A percentile compares a stretch with the other conserved stretches of the same genome.
These are phyloP conservation scores for Oreortyx pictus DNA, from an alignment of 2,797 vertebrate genomes.

Conservation along the genomic window DNA sequence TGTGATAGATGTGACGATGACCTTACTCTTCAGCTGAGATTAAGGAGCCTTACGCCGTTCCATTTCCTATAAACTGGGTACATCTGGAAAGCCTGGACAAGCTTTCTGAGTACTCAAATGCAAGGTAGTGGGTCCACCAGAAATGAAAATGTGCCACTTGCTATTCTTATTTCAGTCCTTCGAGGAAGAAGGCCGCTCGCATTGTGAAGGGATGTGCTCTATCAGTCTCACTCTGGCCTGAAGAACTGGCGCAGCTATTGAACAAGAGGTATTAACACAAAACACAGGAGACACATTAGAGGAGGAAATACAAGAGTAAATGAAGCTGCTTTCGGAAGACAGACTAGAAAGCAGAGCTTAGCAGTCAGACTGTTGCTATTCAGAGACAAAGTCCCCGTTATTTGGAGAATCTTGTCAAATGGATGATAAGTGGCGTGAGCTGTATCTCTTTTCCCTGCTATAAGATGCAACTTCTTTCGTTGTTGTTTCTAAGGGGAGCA, in stretches of 20 bases:
- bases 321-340: not conserved
- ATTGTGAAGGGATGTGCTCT: rapidly evolving
- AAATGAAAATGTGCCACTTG: not conserved
- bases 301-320: not conserved
- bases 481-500: not conserved
- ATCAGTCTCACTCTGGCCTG: not conserved
- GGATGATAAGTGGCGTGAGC: not conserved
- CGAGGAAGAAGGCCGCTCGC: not conserved
- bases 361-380: not conserved
- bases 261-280: not conserved
- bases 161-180: not conserved
- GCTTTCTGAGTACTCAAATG: not conserved
- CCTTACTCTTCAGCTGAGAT: not conserved
- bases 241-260: not conserved
- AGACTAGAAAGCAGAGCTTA: constrained; percentile 6
- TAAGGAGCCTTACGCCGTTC: not conserved
- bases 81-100: not conserved
- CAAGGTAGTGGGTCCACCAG: not conserved
- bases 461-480: not conserved
- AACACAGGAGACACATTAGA: not conserved
- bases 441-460: not conserved
- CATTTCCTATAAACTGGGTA: not conserved
- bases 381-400: not conserved
- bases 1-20: not conserved
- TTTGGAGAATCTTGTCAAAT: not conserved